phyloP scores from a whole-genome alignment of 2,888 invertebrate species.

The Nemoura dubitans region DNA sequence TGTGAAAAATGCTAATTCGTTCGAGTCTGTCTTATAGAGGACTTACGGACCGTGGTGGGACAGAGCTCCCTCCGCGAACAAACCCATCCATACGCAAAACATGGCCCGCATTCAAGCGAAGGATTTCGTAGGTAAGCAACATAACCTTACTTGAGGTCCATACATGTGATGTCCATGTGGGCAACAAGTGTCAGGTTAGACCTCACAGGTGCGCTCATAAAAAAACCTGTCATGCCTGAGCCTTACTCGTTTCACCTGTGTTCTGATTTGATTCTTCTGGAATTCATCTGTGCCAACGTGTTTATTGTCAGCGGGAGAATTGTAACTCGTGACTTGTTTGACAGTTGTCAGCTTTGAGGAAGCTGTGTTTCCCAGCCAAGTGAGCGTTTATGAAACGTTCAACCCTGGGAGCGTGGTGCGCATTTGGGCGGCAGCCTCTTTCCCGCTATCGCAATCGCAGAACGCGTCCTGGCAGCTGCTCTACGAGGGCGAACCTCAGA shows the following conservation, averaged over 20 bases:
- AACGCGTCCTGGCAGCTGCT: constrained; percentile 73
- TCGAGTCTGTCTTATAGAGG: constrained; percentile 66
- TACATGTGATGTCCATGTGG: background rate
- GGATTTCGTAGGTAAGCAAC: constrained; percentile 77
- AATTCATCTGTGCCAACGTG: background rate
- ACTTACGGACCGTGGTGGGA: constrained; percentile 89
- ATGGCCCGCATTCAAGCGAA: constrained; percentile 71
- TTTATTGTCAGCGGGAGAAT: background rate
- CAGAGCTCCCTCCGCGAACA: constrained; percentile 74
- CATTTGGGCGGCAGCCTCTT: constrained; percentile 77
- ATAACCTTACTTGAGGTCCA: background rate
- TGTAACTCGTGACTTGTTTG: constrained; percentile 48
- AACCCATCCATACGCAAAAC: constrained; percentile 78
- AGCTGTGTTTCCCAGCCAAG: constrained; percentile 73
- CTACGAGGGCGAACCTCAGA: constrained; percentile 78
- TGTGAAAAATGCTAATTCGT: background rate
- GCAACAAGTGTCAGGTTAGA: background rate
- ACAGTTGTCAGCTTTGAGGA: constrained; percentile 73
- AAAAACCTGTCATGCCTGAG: background rate
- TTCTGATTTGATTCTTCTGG: background rate
- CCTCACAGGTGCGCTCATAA: too few species aligned
- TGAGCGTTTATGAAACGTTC: constrained; percentile 84
- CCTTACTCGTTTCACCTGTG: background rate
- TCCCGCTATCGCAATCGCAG: too few species aligned
- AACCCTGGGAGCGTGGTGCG: constrained; percentile 85